These are phyloP conservation scores for Nyctalus aviator DNA, from an alignment of 2,797 vertebrate species.

Conservation along the genomic window DNA sequence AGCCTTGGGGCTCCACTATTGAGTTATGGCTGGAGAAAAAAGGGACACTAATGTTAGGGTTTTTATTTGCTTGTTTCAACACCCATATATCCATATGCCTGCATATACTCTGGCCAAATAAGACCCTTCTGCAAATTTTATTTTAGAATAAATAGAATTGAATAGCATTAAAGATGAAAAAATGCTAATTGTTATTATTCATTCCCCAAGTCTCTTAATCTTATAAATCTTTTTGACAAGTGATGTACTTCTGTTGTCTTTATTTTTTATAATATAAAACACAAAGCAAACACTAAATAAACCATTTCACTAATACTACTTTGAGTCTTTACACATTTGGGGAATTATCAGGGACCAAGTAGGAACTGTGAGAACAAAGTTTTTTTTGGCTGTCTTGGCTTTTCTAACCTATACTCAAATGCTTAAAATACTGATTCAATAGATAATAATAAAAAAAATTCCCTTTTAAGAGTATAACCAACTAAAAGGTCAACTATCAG, in stretches of 20 bases:
- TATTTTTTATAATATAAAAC: conserved; percentile 24
- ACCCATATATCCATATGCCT: not conserved
- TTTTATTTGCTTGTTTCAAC: conserved; percentile 45
- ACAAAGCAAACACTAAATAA: conserved; percentile 14
- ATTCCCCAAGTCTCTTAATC: not conserved
- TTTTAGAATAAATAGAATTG: conserved; percentile 56
- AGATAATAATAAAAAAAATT: conserved; percentile 23
- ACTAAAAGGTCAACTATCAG: conserved; percentile 32
- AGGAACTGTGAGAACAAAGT: not conserved
- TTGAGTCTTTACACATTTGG: conserved; percentile 12
- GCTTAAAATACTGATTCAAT: conserved; percentile 6
- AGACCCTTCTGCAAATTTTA: conserved; percentile 30
- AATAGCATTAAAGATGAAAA: conserved; percentile 44
- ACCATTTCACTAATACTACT: not conserved
- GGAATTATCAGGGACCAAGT: conserved; percentile 25
- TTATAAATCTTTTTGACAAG: not conserved
- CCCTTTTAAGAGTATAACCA: conserved; percentile 8
- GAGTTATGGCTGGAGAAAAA: conserved; percentile 50
- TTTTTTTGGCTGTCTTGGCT: not conserved
- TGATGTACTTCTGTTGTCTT: conserved; percentile 22
- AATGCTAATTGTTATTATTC: conserved; percentile 29
- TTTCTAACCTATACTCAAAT: conserved; percentile 49
- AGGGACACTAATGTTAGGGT: conserved; percentile 37
- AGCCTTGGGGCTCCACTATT: conserved; percentile 3
- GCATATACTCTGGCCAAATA: not conserved